Conservation (phyloP, 1,140 invertebrate species). For the Thereuonema tuberculata region DNA sequence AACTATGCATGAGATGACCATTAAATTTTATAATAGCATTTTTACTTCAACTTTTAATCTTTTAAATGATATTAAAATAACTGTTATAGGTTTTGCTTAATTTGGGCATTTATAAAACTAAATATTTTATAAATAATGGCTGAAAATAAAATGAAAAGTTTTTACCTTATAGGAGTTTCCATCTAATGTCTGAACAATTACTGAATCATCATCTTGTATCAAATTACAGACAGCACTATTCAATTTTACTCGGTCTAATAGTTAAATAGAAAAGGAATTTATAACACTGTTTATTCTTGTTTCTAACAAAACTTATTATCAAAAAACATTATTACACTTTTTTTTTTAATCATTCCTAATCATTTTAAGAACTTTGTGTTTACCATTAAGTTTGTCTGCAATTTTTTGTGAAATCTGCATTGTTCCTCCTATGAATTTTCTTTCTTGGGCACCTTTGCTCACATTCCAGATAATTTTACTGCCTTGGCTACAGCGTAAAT, state of each 20-base stretch:
- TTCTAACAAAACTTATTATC: too few species aligned
- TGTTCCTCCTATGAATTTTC: conserved; percentile 32
- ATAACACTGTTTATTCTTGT: too few species aligned
- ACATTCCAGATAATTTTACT: conserved; percentile 25
- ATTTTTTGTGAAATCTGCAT: conserved; percentile 29
- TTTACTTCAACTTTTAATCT: too few species aligned
- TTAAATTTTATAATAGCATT: too few species aligned
- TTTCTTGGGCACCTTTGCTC: conserved; percentile 30
- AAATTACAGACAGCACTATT: conserved; percentile 18
- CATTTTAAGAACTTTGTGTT: too few species aligned
- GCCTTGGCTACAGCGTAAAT: conserved; percentile 27
- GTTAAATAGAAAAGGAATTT: background rate
- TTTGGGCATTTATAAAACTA: too few species aligned
- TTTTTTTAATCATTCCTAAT: too few species aligned
- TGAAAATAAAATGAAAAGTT: conserved; percentile 7
- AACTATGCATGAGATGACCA: too few species aligned
- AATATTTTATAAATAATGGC: background rate
- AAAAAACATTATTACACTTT: too few species aligned
- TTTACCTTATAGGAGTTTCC: conserved; percentile 18
- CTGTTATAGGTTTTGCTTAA: too few species aligned
- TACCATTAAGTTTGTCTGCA: conserved; percentile 23
- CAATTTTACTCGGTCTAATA: conserved; percentile 13
- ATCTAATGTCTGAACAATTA: conserved; percentile 19
- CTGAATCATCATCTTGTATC: conserved; percentile 14
- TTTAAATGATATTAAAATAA: too few species aligned